Evolutionary conservation across 1,140 invertebrate species (phyloP), one percentile per base, ranked within the genome.

Genomic region (Probaryconus sp.): DNA sequence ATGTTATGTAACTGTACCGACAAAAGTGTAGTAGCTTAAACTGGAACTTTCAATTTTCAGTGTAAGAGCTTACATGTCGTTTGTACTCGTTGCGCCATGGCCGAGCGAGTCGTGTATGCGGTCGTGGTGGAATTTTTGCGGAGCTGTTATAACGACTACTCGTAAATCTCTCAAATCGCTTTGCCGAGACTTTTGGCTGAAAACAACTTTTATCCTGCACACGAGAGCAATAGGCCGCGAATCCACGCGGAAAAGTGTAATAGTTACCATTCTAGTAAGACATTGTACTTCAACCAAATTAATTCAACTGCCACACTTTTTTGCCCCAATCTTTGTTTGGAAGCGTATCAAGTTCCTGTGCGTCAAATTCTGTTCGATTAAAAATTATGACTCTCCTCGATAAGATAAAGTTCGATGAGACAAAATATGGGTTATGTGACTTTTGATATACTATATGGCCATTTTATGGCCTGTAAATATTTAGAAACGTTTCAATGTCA

Each of bases 101-200:
- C 18, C 43, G 40, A 30, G 4, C 21, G 17, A 67, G 21, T 26
- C n/a, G 42, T 28, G 42, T 30, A 45, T 24, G 48, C 40, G 48
- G 30, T 38, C 10, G 26, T 18, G 31, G 11, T 35, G 53, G 43
- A 31, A 68, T 67, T 68, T n/a, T 50, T 42, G 24, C 43, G 30
- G 43, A 14, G 31, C 26, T 28, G 37, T 35, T 48, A 5, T 56
- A 58, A 68, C 64, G 51, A 35, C 26, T 18, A 53, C 51, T 50
- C 64, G 64, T 68, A 68, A 68, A 68, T 68, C 51, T 68, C 26
- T 43, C 33, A 33, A 58, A 68, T 68, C 45, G 51, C 26, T 56
- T 56, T 42, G 31, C 17, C 33, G 30, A 55, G 50, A 48, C 51
- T 48, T 56, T 67, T 37, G 33, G 28, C 31, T 40, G 33, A 17